Percentiles rank a stretch among this genome's conserved stretches.
Evolutionary conservation across 2,797 vertebrate genomes (phyloP).

Genomic region (Lepus oiostolus): DNA sequence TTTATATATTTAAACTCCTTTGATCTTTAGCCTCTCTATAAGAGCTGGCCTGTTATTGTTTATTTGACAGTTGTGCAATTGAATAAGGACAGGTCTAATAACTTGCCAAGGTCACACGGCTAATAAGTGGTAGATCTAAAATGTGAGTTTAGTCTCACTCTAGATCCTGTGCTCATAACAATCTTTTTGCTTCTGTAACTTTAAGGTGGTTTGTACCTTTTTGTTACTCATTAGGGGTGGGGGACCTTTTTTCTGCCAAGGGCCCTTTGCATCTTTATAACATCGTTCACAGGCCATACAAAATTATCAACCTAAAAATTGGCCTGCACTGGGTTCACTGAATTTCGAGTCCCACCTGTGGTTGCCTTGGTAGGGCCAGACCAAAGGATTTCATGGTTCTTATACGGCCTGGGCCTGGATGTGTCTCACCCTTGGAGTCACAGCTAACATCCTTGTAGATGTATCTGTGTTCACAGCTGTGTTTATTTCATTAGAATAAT

Average conservation of each 20-base stretch:
- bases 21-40: constrained; percentile 17
- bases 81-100: background rate
- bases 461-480: background rate
- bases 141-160: background rate
- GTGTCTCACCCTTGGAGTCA: no score
- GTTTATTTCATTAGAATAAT: constrained; percentile 44
- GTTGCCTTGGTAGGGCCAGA: no score
- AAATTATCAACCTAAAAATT: no score
- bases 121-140: background rate
- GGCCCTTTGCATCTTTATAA: no score
- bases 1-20: constrained; percentile 41
- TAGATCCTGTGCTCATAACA: background rate
- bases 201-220: background rate
- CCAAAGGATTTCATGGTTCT: no score
- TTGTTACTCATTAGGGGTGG: background rate
- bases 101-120: background rate
- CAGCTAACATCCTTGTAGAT: constrained; percentile 6
- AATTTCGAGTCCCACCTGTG: no score
- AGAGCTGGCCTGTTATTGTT: constrained; percentile 11
- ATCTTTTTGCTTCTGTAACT: background rate
- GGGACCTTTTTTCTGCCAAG: no score
- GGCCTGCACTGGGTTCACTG: no score
- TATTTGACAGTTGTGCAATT: constrained; percentile 15
- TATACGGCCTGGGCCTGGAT: no score
- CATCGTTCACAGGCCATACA: no score